phyloP scores from a whole-genome alignment of 1,140 invertebrate species.

The Coelopa frigida region DNA sequence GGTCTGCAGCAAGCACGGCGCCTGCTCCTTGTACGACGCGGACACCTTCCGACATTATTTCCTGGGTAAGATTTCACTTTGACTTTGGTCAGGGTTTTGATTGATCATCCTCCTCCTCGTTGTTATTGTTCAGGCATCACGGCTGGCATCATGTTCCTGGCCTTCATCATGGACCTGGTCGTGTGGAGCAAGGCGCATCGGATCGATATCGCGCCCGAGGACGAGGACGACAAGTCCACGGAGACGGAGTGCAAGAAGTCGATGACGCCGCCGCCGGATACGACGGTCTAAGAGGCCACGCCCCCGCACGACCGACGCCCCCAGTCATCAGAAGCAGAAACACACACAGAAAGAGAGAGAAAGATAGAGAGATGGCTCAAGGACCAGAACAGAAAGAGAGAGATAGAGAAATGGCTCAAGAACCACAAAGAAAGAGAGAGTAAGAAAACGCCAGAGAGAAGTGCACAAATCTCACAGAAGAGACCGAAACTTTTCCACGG shows the following conservation, averaged over 20 bases:
- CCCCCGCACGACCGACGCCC: no score
- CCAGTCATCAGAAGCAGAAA: no score
- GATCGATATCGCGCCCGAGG: constrained; percentile 57
- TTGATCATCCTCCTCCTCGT: background rate
- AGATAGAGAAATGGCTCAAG: background rate
- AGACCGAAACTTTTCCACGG: no score
- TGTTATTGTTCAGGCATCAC: constrained; percentile 65
- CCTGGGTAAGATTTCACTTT: constrained; percentile 55
- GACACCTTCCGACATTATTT: constrained; percentile 77
- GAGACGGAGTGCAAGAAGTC: constrained; percentile 16
- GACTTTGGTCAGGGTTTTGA: background rate
- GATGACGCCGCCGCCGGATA: constrained; percentile 22
- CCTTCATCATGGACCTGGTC: constrained; percentile 72
- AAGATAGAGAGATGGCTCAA: background rate
- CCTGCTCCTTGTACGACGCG: constrained; percentile 79
- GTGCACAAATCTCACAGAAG: no score
- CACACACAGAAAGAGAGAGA: background rate
- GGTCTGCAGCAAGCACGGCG: constrained; percentile 69
- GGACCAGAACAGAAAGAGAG: background rate
- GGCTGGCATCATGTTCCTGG: constrained; percentile 68
- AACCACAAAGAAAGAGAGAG: background rate
- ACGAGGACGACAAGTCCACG: constrained; percentile 21
- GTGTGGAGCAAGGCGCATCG: constrained; percentile 76
- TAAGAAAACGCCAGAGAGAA: background rate
- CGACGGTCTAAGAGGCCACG: constrained; percentile 30